phyloP scores from a whole-genome alignment of 2,797 vertebrate genomes.

The Adelosebastes latens region DNA sequence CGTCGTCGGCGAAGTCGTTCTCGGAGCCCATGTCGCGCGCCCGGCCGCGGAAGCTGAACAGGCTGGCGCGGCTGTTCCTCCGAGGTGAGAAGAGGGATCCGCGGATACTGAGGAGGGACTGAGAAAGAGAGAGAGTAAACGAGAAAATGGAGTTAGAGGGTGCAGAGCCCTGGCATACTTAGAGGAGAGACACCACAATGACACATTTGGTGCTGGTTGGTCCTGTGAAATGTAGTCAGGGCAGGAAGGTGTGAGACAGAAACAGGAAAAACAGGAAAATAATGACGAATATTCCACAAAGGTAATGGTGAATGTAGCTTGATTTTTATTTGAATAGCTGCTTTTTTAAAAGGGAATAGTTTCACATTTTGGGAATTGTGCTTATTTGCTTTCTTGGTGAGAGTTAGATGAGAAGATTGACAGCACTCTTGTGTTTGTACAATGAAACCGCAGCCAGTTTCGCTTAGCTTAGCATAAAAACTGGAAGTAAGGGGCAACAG shows the following conservation, averaged over 20 bases:
- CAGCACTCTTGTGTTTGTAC: not conserved
- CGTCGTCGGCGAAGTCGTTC: conserved; percentile 97
- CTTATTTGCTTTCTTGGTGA: not conserved
- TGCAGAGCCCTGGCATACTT: not conserved
- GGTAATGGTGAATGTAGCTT: no score
- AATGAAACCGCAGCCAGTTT: no score
- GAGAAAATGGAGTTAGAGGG: not conserved
- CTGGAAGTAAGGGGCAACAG: not conserved
- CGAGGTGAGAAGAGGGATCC: conserved; percentile 94
- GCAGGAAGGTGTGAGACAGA: no score
- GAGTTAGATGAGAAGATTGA: not conserved
- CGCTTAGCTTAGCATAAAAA: no score
- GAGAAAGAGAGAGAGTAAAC: not conserved
- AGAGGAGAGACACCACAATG: not conserved
- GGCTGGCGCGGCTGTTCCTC: conserved; percentile 91
- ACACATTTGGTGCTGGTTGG: no score
- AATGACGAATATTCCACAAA: no score
- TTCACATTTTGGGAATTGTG: no score
- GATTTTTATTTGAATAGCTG: no score
- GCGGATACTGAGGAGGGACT: conserved; percentile 94
- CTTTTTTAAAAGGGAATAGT: no score
- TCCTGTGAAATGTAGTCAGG: no score
- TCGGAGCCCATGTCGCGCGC: conserved; percentile 94
- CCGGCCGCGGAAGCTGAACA: conserved; percentile 95
- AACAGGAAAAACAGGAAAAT: no score